phyloP scores from a whole-genome alignment of 2,888 invertebrate species.

The Acanthoscelides obtectus region DNA sequence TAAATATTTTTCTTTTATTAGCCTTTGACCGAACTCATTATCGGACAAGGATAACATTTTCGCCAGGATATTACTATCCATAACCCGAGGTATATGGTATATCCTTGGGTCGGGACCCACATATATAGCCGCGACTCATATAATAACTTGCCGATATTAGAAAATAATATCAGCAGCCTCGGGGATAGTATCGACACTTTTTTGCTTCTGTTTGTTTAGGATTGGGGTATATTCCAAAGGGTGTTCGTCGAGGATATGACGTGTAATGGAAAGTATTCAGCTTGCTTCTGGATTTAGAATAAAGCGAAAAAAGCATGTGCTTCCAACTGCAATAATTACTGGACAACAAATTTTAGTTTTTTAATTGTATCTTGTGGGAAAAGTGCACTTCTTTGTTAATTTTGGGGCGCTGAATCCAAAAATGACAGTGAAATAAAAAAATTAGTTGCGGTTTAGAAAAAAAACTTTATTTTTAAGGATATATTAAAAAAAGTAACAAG shows the following conservation, averaged over 20 bases:
- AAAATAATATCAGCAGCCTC: background rate
- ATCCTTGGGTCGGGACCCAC: background rate
- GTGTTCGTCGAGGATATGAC: background rate
- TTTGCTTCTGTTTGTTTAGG: background rate
- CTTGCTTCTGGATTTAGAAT: background rate
- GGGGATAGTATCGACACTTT: background rate
- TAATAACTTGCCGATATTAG: background rate
- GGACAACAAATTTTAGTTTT: no score
- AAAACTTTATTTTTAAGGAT: no score
- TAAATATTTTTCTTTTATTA: conserved; percentile 43
- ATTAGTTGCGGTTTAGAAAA: no score
- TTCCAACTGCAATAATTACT: no score
- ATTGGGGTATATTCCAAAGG: background rate
- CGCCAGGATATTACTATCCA: conserved; percentile 23
- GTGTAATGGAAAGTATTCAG: background rate
- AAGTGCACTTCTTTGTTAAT: no score
- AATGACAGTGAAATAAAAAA: no score
- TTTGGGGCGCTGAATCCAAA: no score
- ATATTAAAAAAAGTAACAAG: no score
- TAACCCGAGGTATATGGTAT: conserved; percentile 19
- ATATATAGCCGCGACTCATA: background rate
- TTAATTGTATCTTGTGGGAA: no score
- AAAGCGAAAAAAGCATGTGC: no score
- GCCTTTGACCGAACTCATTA: conserved; percentile 22
- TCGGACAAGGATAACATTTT: conserved; percentile 14